phyloP scores from a whole-genome alignment of 2,797 vertebrate species.

The Clamator glandarius region DNA sequence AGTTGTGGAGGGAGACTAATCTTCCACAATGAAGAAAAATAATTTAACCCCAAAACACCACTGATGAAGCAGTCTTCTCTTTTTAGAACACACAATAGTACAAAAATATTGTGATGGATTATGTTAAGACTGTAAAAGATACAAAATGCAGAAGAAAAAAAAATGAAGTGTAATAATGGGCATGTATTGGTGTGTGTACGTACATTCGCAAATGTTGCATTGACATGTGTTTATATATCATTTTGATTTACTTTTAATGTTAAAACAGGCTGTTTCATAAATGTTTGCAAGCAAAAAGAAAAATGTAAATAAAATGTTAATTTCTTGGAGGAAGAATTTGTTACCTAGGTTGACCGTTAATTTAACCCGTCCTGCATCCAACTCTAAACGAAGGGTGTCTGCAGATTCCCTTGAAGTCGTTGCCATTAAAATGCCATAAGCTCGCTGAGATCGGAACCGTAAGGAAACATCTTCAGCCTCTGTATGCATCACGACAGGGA shows the following conservation, averaged over 20 bases:
- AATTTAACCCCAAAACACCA: neutral
- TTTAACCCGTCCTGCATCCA: conserved; percentile 94
- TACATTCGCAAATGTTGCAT: neutral
- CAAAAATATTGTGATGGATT: conserved; percentile 64
- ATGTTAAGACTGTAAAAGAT: conserved; percentile 60
- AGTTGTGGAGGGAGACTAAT: neutral
- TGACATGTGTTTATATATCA: conserved; percentile 4
- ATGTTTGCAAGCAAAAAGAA: conserved; percentile 81
- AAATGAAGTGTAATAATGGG: conserved; percentile 27
- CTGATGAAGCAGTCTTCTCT: conserved; percentile 71
- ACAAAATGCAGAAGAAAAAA: conserved; percentile 49
- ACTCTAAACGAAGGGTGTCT: conserved; percentile 93
- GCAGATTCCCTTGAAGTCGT: conserved; percentile 95
- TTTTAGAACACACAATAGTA: conserved; percentile 71
- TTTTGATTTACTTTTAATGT: conserved; percentile 70
- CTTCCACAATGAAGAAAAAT: neutral
- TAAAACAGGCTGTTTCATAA: conserved; percentile 74
- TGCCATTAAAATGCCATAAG: conserved; percentile 95
- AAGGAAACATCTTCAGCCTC: conserved; percentile 96
- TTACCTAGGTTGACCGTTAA: conserved; percentile 99
- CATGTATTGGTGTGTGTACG: neutral
- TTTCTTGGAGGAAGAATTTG: conserved; percentile 66
- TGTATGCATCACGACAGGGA: conserved; percentile 96
- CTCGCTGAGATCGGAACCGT: conserved; percentile 94
- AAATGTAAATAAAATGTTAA: conserved; percentile 73